Conservation (phyloP, 2,113 vertebrate genomes). For the Rostratula benghalensis region DNA sequence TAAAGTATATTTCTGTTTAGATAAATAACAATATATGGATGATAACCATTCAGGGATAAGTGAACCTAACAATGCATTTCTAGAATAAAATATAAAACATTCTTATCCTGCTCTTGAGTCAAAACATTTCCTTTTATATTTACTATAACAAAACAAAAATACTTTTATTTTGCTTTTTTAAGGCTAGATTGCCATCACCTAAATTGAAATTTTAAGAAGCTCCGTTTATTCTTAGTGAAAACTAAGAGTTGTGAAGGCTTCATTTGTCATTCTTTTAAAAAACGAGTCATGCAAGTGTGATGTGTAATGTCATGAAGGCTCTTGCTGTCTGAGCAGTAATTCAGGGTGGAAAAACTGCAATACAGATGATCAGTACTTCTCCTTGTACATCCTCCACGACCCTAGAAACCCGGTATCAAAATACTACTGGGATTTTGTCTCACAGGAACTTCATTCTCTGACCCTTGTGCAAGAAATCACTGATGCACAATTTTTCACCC, state of each 20-base stretch:
- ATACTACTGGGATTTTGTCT: not conserved
- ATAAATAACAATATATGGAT: not conserved
- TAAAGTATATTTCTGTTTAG: not conserved
- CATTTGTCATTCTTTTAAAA: not conserved
- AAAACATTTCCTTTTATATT: not conserved
- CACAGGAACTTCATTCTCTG: not conserved
- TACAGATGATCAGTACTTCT: not conserved
- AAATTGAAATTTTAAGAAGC: not conserved
- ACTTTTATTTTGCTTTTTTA: not conserved
- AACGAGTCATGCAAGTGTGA: not conserved
- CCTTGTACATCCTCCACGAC: not conserved
- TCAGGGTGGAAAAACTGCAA: not conserved
- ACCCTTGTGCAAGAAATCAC: not conserved
- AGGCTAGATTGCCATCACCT: not conserved
- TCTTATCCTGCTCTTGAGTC: not conserved
- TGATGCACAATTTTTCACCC: not conserved
- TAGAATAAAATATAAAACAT: not conserved
- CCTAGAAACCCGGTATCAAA: not conserved
- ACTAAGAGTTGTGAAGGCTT: not conserved
- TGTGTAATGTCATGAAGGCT: not conserved
- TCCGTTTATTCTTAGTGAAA: not conserved
- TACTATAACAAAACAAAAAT: not conserved
- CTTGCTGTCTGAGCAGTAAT: not conserved
- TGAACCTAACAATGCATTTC: not conserved
- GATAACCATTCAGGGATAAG: not conserved